Base-by-base conservation (phyloP, 2,797 vertebrate species). In the Poeciliopsis infans region DNA sequence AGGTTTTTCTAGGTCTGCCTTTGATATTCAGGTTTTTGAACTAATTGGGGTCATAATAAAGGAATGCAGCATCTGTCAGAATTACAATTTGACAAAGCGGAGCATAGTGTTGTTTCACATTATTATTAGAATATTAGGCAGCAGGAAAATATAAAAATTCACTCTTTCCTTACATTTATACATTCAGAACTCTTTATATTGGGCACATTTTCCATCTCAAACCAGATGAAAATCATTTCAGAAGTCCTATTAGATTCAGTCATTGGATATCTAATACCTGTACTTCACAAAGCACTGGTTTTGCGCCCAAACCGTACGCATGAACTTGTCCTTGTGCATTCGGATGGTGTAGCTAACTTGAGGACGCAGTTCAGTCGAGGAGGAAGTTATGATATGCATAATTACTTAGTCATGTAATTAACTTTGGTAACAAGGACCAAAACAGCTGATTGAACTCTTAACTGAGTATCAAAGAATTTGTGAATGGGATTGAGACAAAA, bases 1-100 rank as follows among this genome's bases (percentile, higher is more conserved):
- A 1, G 71, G 43, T 79, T 61, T 79, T 49, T 39, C 61, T 85
- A 79, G 76, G 64, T 69, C 16, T 12, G 28, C 41, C 25, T 45
- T 69, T 69, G 23, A n/a, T 43, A 43, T 43, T 69, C 20, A 43
- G 41, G 20, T 41, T 69, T 41, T n/a, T 69, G 23, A 41, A 43
- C 39, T 70, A 28, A 68, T 43, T 25, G 11, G 64, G 39, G 39
- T 68, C 33, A 41, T 41, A 20, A 39, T 53, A 53, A 55, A 55
- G 10, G 23, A 55, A n/a, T 55, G 8, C 23, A 10, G 2, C 4
- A 55, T 10, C 4, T 55, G 53, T 55, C 53, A 55, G 3, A n/a
- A n/a, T 55, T 39, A 66, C 20, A 36, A 66, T 39, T 23, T 66
- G 20, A 66, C 18, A 39, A 18, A 66, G 23, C 18, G 39, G 61